phyloP scores from a whole-genome alignment of 2,113 vertebrate genomes.

The Argyrosomus japonicus region DNA sequence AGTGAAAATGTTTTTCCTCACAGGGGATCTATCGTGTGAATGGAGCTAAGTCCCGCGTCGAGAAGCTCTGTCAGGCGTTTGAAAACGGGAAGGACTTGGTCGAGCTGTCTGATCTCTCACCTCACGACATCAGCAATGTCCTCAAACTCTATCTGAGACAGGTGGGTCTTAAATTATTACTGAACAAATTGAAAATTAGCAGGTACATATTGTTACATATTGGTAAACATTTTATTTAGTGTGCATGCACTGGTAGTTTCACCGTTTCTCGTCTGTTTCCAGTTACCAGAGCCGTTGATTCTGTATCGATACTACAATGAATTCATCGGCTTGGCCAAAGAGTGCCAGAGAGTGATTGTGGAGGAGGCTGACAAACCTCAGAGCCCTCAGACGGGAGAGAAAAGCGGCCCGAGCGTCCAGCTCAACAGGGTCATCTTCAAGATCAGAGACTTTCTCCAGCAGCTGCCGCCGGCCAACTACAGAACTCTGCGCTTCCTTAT shows the following conservation, averaged over 20 bases:
- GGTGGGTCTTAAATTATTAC: slow-evolving; percentile 76
- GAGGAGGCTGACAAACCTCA: slow-evolving; percentile 85
- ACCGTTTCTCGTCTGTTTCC: slow-evolving; percentile 40
- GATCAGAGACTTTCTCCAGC: slow-evolving; percentile 91
- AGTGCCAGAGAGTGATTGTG: slow-evolving; percentile 86
- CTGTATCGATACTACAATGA: slow-evolving; percentile 95
- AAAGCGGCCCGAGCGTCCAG: slow-evolving; percentile 82
- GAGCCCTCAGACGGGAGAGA: slow-evolving; percentile 49
- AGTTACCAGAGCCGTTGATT: slow-evolving; percentile 97
- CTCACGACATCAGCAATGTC: slow-evolving; percentile 98
- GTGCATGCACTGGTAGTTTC: background rate
- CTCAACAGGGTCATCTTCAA: slow-evolving; percentile 90
- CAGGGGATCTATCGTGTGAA: slow-evolving; percentile 98
- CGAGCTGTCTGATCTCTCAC: slow-evolving; percentile 93
- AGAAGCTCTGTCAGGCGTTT: slow-evolving; percentile 98
- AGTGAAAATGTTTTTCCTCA: background rate
- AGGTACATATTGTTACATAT: background rate
- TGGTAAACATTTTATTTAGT: background rate
- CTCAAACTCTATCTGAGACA: slow-evolving; percentile 97
- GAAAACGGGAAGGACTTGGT: slow-evolving; percentile 98
- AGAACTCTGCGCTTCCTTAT: slow-evolving; percentile 92
- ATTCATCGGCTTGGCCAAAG: slow-evolving; percentile 94
- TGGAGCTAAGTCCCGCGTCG: slow-evolving; percentile 95
- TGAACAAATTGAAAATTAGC: background rate
- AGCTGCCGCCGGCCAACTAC: slow-evolving; percentile 91